Percentiles rank a stretch among this genome's conserved stretches.
Evolutionary conservation across 2,113 vertebrate species (phyloP).

Genomic region (Sorex araneus): DNA sequence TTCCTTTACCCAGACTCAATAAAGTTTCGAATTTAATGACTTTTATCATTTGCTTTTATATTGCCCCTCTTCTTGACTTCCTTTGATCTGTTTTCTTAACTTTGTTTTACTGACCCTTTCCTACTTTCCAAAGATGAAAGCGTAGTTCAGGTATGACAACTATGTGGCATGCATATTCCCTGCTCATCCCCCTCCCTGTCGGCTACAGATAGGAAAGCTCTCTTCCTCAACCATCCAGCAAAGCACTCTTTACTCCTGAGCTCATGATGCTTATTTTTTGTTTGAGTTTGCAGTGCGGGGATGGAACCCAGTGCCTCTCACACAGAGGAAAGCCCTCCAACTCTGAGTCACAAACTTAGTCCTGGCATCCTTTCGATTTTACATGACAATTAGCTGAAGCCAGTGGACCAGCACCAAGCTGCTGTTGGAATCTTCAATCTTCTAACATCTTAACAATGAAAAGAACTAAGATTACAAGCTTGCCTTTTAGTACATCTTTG

Average conservation of each 20-base stretch:
- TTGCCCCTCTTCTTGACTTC: constrained; percentile 43
- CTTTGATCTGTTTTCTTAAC: constrained; percentile 52
- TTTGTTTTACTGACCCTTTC: constrained; percentile 42
- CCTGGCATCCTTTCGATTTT: not conserved
- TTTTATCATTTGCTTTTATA: constrained; percentile 13
- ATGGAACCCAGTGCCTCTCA: too few species aligned
- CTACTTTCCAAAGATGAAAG: constrained; percentile 42
- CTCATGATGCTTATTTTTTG: not conserved
- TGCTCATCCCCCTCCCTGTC: not conserved
- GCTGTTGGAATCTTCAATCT: not conserved
- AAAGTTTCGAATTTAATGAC: constrained; percentile 37
- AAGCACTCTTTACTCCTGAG: not conserved
- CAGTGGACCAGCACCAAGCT: not conserved
- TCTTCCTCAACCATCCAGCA: not conserved
- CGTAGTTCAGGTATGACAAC: constrained; percentile 31
- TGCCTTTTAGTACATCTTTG: constrained; percentile 53
- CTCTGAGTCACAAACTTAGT: too few species aligned
- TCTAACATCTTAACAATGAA: constrained; percentile 21
- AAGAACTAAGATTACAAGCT: constrained; percentile 61
- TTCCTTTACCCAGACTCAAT: not conserved
- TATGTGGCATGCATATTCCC: not conserved
- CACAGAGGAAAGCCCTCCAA: too few species aligned
- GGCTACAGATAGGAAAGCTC: not conserved
- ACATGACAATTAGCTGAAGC: not conserved
- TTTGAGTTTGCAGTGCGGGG: too few species aligned